These are phyloP conservation scores for Dynastes maya DNA, from an alignment of 2,888 invertebrate species.

Conservation along the genomic window DNA sequence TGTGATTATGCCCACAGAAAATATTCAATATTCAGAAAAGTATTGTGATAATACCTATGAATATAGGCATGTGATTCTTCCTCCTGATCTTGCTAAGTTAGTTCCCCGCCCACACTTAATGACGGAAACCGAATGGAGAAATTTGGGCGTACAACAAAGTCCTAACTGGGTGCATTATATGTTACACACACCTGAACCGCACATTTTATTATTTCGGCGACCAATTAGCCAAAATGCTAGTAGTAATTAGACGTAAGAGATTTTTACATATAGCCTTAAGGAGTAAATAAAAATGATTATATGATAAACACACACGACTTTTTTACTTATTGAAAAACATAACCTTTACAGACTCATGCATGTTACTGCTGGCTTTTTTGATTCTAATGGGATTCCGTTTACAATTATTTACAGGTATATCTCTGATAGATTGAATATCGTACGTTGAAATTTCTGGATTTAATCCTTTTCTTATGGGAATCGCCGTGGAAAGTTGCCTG, in stretches of 20 bases:
- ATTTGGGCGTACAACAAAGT: slow-evolving; percentile 94
- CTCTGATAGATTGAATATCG: background rate
- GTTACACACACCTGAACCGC: slow-evolving; percentile 93
- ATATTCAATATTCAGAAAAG: slow-evolving; percentile 94
- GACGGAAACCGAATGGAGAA: slow-evolving; percentile 96
- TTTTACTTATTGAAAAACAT: slow-evolving; percentile 40
- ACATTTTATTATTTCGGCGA: slow-evolving; percentile 87
- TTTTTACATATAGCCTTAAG: slow-evolving; percentile 23
- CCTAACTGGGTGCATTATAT: slow-evolving; percentile 93
- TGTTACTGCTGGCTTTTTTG: background rate
- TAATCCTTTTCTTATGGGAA: too few species aligned
- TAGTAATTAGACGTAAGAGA: slow-evolving; percentile 25
- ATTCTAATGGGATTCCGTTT: background rate
- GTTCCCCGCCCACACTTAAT: slow-evolving; percentile 93
- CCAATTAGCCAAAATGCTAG: slow-evolving; percentile 58
- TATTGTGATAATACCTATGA: slow-evolving; percentile 91
- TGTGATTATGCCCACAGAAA: slow-evolving; percentile 70
- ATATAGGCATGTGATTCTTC: slow-evolving; percentile 94
- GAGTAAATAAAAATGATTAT: slow-evolving; percentile 22
- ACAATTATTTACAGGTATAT: background rate
- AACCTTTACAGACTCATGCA: slow-evolving; percentile 38
- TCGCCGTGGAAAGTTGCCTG: too few species aligned
- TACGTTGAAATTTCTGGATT: background rate
- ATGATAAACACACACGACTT: slow-evolving; percentile 27
- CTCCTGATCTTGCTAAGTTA: slow-evolving; percentile 85